These are phyloP conservation scores for Agrilus biguttatus DNA, from an alignment of 2,888 invertebrate species.

Conservation along the genomic window DNA sequence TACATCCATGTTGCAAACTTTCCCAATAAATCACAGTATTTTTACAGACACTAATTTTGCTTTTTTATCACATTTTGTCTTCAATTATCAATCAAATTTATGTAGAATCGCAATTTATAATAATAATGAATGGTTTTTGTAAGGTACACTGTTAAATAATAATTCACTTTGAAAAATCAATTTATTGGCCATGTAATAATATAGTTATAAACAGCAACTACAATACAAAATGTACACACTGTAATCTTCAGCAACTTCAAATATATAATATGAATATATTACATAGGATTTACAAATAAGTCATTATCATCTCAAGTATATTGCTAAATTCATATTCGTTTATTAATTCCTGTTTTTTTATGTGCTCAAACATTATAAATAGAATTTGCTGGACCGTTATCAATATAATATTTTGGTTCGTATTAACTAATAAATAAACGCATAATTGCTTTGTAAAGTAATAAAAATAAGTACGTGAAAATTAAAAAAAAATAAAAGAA, in stretches of 20 bases:
- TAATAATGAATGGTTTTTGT: not conserved
- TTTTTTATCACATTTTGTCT: not conserved
- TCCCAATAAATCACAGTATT: not conserved
- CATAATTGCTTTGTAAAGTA: too few relatives aligned
- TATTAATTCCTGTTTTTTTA: too few relatives aligned
- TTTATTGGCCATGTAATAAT: constrained; percentile 59
- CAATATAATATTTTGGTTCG: too few relatives aligned
- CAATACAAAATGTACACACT: constrained; percentile 64
- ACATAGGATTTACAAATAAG: constrained; percentile 32
- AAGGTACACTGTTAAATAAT: constrained; percentile 3
- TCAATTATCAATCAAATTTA: not conserved
- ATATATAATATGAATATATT: constrained; percentile 36
- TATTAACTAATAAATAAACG: too few relatives aligned
- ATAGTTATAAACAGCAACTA: constrained; percentile 60
- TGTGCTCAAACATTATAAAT: too few relatives aligned
- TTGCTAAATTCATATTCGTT: too few relatives aligned
- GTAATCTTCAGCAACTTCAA: constrained; percentile 41
- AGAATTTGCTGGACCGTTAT: too few relatives aligned
- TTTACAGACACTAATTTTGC: not conserved
- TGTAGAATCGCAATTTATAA: not conserved
- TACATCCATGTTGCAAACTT: not conserved
- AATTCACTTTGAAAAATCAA: constrained; percentile 45
- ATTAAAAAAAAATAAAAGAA: too few relatives aligned
- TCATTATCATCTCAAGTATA: constrained; percentile 8
- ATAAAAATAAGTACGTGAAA: too few relatives aligned